These are phyloP conservation scores for Hyposmocoma kahamanoa DNA, from an alignment of 1,140 invertebrate species.

Conservation along the genomic window DNA sequence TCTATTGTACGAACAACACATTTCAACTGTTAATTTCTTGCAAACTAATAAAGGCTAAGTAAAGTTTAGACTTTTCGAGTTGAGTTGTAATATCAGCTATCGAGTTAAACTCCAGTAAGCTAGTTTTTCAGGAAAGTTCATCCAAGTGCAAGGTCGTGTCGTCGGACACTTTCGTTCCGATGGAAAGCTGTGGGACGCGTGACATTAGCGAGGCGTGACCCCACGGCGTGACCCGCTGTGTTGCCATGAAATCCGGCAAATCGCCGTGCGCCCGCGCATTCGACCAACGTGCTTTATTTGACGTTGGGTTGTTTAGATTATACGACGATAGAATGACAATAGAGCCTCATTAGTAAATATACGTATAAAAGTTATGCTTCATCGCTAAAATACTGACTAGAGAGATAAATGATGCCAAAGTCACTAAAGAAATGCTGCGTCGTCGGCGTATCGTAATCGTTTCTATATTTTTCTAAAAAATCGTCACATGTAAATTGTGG, in stretches of 20 bases:
- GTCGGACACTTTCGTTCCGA: conserved; percentile 35
- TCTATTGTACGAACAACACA: no score
- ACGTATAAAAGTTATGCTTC: no score
- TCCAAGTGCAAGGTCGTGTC: not conserved
- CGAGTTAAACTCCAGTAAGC: no score
- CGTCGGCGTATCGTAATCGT: conserved; percentile 8
- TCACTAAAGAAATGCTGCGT: no score
- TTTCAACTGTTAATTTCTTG: no score
- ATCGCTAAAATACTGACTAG: no score
- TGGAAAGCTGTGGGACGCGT: conserved; percentile 50
- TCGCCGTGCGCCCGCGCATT: conserved; percentile 59
- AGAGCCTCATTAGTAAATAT: conserved; percentile 1
- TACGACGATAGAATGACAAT: not conserved
- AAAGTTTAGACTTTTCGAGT: no score
- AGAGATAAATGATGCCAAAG: no score
- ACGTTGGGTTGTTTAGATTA: conserved; percentile 1
- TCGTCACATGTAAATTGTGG: conserved; percentile 36
- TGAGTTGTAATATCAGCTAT: no score
- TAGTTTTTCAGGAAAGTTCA: no score
- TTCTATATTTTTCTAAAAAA: conserved; percentile 7
- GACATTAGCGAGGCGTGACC: conserved; percentile 61
- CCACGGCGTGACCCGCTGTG: conserved; percentile 47
- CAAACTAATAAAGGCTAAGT: no score
- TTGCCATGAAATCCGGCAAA: conserved; percentile 65
- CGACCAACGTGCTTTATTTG: conserved; percentile 35